Evolutionary conservation across 2,113 vertebrate genomes (phyloP), one percentile per base, ranked within the genome.

Genomic region (Catharus fuscescens): DNA sequence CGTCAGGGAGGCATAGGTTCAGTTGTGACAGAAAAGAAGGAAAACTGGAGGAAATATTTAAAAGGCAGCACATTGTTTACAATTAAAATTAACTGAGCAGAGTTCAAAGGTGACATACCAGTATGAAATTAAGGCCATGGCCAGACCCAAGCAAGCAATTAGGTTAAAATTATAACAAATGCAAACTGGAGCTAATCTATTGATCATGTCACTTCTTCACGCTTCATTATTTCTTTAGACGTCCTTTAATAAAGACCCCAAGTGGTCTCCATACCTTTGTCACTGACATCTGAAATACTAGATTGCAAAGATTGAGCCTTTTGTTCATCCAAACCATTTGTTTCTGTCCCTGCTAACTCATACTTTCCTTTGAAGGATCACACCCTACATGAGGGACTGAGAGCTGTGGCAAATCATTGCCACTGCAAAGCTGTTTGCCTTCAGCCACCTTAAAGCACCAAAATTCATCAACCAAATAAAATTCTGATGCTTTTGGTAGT

Each of bases 51-150:
- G 80, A 91, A 95, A 79, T 59, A 89, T 85, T 95, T 79, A 56
- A 91, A 95, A 94, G 72, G 45, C 29, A 65, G 44, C 86, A 92
- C 69, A 82, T 88, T 97, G 91, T 97, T 97, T 97, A 82, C 57
- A 81, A 85, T 89, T 86, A 82, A 96, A 97, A 92, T 79, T 70
- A 91, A 80, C 47, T 90, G 57, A 86, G 48, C 56, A 70, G 65
- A 92, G 86, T 96, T 97, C 95, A 97, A 92, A 97, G 94, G 92
- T 94, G 94, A 95, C 91, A 92, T 92, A 73, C 34, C 72, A 93
- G 72, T 42, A 73, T 82, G 78, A 83, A 83, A 80, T 95, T 94
- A 96, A 94, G 72, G 67, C 52, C 69, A 82, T 40, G 31, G 40
- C 65, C 69, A 94, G 90, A 70, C 31, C 62, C 54, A 73, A 95